phyloP scores from a whole-genome alignment of 2,888 invertebrate genomes.

The Tiliacea aurago region DNA sequence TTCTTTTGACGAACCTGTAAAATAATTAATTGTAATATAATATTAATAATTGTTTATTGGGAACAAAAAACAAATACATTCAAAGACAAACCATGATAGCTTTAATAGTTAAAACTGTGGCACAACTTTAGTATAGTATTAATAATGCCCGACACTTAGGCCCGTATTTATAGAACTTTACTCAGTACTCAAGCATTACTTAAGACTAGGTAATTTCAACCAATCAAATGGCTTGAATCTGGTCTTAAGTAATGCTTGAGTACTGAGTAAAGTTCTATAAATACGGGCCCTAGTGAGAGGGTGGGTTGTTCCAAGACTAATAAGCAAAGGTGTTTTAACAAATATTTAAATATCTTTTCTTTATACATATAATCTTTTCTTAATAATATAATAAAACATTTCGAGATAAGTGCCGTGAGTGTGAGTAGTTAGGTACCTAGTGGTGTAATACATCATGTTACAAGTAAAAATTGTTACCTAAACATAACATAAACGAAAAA shows the following conservation, averaged over 20 bases:
- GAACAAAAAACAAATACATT: background rate
- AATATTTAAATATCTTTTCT: too few relatives aligned
- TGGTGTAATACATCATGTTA: background rate
- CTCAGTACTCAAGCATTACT: too few relatives aligned
- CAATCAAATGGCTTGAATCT: too few relatives aligned
- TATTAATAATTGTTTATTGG: background rate
- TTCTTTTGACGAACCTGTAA: background rate
- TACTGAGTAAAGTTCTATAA: too few relatives aligned
- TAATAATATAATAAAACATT: too few relatives aligned
- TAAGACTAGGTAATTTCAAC: too few relatives aligned
- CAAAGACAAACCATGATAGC: background rate
- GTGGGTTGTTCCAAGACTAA: background rate
- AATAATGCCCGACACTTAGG: too few relatives aligned
- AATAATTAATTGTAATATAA: background rate
- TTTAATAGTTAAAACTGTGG: background rate
- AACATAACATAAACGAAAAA: constrained; percentile 11
- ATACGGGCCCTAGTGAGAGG: too few relatives aligned
- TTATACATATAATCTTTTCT: too few relatives aligned
- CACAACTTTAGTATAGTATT: too few relatives aligned
- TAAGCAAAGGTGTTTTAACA: background rate
- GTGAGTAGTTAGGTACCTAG: background rate
- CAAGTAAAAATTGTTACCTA: background rate
- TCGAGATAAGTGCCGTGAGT: background rate
- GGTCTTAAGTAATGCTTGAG: too few relatives aligned
- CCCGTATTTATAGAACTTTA: too few relatives aligned